phyloP scores from a whole-genome alignment of 2,888 invertebrate genomes.

The Ecdyonurus torrentis region DNA sequence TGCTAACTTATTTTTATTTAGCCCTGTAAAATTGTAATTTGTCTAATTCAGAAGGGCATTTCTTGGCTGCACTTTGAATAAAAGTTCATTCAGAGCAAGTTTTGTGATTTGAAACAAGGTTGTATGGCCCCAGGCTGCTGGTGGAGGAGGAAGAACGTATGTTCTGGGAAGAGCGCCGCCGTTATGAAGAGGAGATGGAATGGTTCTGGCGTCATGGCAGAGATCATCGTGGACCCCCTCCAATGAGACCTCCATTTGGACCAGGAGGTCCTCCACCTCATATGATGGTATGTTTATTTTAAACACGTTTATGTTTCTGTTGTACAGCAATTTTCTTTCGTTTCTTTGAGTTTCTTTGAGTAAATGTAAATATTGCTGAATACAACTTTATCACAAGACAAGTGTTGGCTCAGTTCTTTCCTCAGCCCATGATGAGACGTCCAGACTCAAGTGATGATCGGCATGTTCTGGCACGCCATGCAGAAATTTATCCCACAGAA shows the following conservation, averaged over 20 bases:
- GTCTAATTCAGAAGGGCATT: too few species aligned
- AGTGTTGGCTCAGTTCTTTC: slow-evolving; percentile 15
- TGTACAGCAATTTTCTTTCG: background rate
- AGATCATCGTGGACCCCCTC: slow-evolving; percentile 30
- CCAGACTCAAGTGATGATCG: slow-evolving; percentile 92
- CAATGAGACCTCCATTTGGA: slow-evolving; percentile 23
- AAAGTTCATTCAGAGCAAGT: background rate
- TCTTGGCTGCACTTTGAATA: too few species aligned
- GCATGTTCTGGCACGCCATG: slow-evolving; percentile 85
- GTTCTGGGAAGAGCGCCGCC: slow-evolving; percentile 75
- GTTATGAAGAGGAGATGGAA: slow-evolving; percentile 54
- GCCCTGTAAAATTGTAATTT: too few species aligned
- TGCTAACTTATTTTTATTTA: too few species aligned
- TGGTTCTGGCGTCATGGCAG: slow-evolving; percentile 51
- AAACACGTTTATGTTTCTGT: too few species aligned
- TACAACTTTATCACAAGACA: background rate
- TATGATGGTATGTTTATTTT: slow-evolving; percentile 23
- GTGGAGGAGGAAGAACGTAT: slow-evolving; percentile 68
- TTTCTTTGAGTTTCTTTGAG: background rate
- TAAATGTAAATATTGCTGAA: slow-evolving; percentile 7
- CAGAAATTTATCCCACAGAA: slow-evolving; percentile 85
- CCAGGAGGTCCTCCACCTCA: slow-evolving; percentile 27
- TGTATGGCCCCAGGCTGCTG: slow-evolving; percentile 16
- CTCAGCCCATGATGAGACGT: slow-evolving; percentile 46
- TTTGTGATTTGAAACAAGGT: background rate